A percentile compares a stretch with the other conserved stretches of the same genome.
Conservation (phyloP, 2,888 invertebrate species). For the Cheilosia scutellata region DNA sequence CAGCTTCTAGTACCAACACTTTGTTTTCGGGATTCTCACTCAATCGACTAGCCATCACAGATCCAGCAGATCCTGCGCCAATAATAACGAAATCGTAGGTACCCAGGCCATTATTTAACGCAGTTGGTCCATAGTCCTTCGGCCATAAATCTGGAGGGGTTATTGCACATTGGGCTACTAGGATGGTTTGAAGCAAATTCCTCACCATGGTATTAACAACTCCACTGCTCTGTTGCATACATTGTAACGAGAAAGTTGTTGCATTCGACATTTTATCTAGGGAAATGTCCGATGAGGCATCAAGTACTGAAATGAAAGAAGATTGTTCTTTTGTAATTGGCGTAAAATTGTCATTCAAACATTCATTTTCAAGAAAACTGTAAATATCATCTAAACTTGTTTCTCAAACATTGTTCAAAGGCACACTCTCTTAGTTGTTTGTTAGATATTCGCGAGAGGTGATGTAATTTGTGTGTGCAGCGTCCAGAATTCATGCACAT, state of each 20-base stretch:
- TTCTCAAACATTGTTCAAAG: too few species aligned
- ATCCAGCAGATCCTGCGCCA: conserved; percentile 72
- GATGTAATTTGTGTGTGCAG: too few species aligned
- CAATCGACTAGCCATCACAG: conserved; percentile 77
- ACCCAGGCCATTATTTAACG: conserved; percentile 78
- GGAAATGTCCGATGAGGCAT: neutral
- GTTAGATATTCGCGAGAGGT: too few species aligned
- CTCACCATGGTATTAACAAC: conserved; percentile 84
- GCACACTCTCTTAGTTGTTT: too few species aligned
- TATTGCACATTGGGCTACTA: conserved; percentile 86
- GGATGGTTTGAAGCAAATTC: conserved; percentile 86
- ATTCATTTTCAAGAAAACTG: too few species aligned
- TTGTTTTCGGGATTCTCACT: conserved; percentile 78
- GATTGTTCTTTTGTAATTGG: neutral
- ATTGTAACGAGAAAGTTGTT: conserved; percentile 63
- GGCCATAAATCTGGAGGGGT: conserved; percentile 85
- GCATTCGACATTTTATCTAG: neutral
- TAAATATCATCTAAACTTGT: too few species aligned
- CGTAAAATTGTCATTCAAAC: too few species aligned
- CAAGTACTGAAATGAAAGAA: neutral
- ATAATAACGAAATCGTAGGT: conserved; percentile 53
- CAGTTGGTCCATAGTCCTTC: conserved; percentile 80
- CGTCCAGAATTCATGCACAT: too few species aligned
- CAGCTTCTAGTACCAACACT: conserved; percentile 77
- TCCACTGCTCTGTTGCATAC: conserved; percentile 79